Evolutionary conservation across 2,113 vertebrate species (phyloP).

Genomic region (Daphoenositta chrysoptera): DNA sequence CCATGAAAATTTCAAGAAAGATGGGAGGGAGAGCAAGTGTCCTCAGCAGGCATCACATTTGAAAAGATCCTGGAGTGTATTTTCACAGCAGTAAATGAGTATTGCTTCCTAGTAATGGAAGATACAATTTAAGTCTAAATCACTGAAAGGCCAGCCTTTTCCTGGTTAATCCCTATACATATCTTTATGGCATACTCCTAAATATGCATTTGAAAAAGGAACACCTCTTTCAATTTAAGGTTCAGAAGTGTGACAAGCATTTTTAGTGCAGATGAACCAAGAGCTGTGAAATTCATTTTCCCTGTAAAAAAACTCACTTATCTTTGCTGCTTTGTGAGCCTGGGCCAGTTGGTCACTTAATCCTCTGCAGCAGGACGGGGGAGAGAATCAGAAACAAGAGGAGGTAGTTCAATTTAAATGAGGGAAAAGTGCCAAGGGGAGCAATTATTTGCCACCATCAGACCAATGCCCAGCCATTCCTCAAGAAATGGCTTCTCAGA

Average conservation of each 20-base stretch:
- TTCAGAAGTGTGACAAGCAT: not conserved
- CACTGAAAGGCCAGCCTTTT: not conserved
- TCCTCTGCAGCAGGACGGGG: not conserved
- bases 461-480: not conserved
- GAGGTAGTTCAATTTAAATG: not conserved
- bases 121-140: not conserved
- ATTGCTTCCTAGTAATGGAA: not conserved
- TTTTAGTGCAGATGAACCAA: not conserved
- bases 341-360: not conserved
- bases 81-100: not conserved
- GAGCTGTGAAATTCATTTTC: not conserved
- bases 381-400: not conserved
- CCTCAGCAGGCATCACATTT: not conserved
- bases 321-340: not conserved
- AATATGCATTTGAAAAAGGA: not conserved
- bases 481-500: not conserved
- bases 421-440: rapidly evolving
- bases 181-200: not conserved
- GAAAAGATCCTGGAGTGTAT: not conserved
- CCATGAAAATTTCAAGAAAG: not conserved
- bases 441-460: not conserved
- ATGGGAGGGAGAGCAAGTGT: not conserved
- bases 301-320: not conserved
- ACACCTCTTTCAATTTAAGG: not conserved
- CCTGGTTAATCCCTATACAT: not conserved